phyloP scores from a whole-genome alignment of 2,113 vertebrate genomes.

The Chaetorhynchus papuensis region DNA sequence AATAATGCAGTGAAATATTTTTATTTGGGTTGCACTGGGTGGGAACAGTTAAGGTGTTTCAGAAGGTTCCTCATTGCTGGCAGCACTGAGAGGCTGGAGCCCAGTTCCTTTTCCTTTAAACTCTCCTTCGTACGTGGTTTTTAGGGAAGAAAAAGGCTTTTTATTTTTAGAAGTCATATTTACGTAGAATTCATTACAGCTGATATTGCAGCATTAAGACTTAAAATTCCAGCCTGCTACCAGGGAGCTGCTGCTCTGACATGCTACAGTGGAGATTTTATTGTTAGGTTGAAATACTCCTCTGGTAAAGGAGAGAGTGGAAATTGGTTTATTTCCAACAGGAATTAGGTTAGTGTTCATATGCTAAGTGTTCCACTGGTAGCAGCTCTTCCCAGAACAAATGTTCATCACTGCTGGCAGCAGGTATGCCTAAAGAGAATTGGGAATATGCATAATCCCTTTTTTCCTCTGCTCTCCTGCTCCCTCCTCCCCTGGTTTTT shows the following conservation, averaged over 20 bases:
- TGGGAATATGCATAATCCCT: constrained; percentile 15
- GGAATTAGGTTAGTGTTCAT: constrained; percentile 61
- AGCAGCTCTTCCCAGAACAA: constrained; percentile 52
- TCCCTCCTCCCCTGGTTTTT: not conserved
- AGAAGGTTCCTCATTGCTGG: not conserved
- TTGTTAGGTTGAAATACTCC: constrained; percentile 58
- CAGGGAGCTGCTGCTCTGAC: constrained; percentile 45
- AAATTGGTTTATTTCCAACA: constrained; percentile 65
- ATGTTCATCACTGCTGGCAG: constrained; percentile 51
- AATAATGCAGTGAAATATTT: not conserved
- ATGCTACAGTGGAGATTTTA: constrained; percentile 57
- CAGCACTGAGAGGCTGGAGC: not conserved
- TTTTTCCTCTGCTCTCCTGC: not conserved
- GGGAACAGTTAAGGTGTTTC: not conserved
- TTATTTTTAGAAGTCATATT: constrained; percentile 32
- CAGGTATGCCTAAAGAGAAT: constrained; percentile 26
- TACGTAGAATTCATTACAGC: constrained; percentile 31
- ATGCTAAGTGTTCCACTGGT: constrained; percentile 41
- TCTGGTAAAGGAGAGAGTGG: constrained; percentile 42
- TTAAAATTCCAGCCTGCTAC: constrained; percentile 51
- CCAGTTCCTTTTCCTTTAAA: not conserved
- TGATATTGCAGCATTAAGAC: constrained; percentile 26
- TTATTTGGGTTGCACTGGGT: not conserved
- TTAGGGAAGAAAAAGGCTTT: constrained; percentile 11
- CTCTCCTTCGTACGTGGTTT: not conserved